Percentiles rank a stretch among this genome's conserved stretches.
Evolutionary conservation across 2,888 invertebrate genomes (phyloP).

Genomic region (Protodeltote pygarga): DNA sequence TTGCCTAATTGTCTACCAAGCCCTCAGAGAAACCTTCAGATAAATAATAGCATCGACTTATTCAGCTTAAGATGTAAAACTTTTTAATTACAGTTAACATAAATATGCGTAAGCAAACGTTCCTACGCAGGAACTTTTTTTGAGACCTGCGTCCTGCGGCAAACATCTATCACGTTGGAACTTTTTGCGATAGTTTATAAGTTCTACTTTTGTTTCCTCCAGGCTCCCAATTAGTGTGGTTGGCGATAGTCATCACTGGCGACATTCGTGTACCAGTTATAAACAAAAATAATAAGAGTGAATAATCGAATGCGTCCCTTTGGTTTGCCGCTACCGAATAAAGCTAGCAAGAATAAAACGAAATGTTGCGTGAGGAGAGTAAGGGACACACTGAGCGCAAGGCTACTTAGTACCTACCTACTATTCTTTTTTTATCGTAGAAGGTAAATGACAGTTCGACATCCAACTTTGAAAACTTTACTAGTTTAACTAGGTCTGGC

Average conservation of each 20-base stretch:
- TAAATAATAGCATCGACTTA: too few relatives aligned
- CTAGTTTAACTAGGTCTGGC: too few relatives aligned
- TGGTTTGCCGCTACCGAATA: constrained; percentile 76
- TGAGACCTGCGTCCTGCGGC: too few relatives aligned
- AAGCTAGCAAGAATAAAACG: constrained; percentile 59
- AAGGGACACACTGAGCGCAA: constrained; percentile 51
- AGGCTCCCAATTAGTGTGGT: constrained; percentile 60
- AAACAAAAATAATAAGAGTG: constrained; percentile 63
- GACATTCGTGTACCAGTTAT: constrained; percentile 52
- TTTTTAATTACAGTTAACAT: too few relatives aligned
- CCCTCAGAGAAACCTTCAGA: too few relatives aligned
- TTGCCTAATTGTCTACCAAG: too few relatives aligned
- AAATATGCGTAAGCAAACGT: too few relatives aligned
- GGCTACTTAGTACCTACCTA: neutral
- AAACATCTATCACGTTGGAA: constrained; percentile 5
- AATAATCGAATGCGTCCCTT: constrained; percentile 75
- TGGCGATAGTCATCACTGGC: constrained; percentile 68
- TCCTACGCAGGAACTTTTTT: too few relatives aligned
- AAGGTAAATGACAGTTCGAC: too few relatives aligned
- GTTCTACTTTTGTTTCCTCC: constrained; percentile 20
- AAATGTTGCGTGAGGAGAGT: constrained; percentile 45
- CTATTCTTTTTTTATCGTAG: too few relatives aligned
- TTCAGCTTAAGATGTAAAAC: too few relatives aligned
- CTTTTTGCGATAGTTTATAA: constrained; percentile 18
- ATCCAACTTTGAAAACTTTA: too few relatives aligned